Base-by-base conservation (phyloP, 2,888 invertebrate genomes). In the Drosophila anomalipes region DNA sequence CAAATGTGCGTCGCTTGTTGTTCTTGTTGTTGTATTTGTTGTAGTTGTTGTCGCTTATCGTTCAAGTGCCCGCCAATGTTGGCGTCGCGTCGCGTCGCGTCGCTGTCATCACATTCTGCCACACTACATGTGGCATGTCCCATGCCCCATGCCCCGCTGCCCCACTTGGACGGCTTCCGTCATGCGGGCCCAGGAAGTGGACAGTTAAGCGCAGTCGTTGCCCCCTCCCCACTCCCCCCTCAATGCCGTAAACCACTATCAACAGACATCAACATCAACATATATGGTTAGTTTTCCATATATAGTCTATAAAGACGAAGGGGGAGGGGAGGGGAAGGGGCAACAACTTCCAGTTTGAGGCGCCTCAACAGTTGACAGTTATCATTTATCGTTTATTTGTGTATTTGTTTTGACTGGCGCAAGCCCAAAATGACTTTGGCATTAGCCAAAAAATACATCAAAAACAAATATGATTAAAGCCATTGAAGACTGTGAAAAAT, bases 131-230 rank as follows among this genome's bases (percentile, higher is more conserved):
- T 32, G 19, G 14, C 4, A 35, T 14, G 35, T 14, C 37, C 35
- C 35, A 14, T 28, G 10, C 51, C 41, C 62, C 26, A 7, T 28
- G 10, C 22, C 57, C 44, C 47, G 59, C 37, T 58, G 58, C 22
- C 30, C 30, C 58, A 67, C 74, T 68, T 60, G 19, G n/a, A 35
- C 49, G 62, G 88, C 82, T 86, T 83, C 89, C 89, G 90, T 82
- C 77, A 87, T 91, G 87, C 84, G 87, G 86, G 88, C 67, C 64
- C 86, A 91, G 90, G 90, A 90, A 90, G 86, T 90, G 84, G 78
- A 90, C 90, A 90, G 90, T 90, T 90, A 90, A 89, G 87, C 70
- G 49, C 53, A 61, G 28, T 60, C 41, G 39, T 44, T 26, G n/a
- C 35, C 6, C 19, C 22, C 22, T 10, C 37, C 35, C 5, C 56